Evolutionary conservation across 1,140 invertebrate genomes (phyloP), one percentile per base, ranked within the genome.

Genomic region (Anagrus nilaparvatae): DNA sequence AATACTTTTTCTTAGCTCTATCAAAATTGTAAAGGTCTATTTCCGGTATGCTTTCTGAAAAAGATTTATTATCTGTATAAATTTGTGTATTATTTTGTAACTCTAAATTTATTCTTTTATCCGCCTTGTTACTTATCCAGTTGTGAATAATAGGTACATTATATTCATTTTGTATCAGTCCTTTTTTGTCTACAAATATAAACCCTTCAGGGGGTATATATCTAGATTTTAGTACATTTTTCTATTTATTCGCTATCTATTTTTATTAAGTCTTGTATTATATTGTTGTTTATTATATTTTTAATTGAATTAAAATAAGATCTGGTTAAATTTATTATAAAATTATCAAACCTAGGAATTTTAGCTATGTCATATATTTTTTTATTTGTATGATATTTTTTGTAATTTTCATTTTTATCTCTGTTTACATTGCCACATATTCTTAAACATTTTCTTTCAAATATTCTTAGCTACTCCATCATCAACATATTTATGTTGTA

Each of bases 301-400:
- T 14, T n/a, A 23, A 14, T 9, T 0, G 4, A 21, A 21, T 1
- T 19, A 18, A 39, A 29, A 21, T 45, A 37, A 28, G 39, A 16
- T 28, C 30, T 25, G 5, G 17, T 34, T 2, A 45, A n/a, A 28
- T 39, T 28, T 5, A 40, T 39, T 5, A 45, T 45, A 7, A 28
- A 40, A 28, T 28, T 39, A 24, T 40, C 31, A 8, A 45, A 35
- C 24, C 37, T 34, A 0, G 36, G 43, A 16, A 44, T 40, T 2
- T 36, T 24, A 8, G 38, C 43, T 21, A 1, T 23, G 9, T 46
- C 30, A 28, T 40, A 40, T 5, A 36, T 20, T 2, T 7, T 24
- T 18, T 8, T n/a, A n/a, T n/a, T n/a, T n/a, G n/a, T n/a, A n/a
- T n/a, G n/a, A n/a, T n/a, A n/a, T n/a, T n/a, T n/a, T n/a, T n/a